phyloP scores from a whole-genome alignment of 2,888 invertebrate genomes.

The Pseudococcus viburni region DNA sequence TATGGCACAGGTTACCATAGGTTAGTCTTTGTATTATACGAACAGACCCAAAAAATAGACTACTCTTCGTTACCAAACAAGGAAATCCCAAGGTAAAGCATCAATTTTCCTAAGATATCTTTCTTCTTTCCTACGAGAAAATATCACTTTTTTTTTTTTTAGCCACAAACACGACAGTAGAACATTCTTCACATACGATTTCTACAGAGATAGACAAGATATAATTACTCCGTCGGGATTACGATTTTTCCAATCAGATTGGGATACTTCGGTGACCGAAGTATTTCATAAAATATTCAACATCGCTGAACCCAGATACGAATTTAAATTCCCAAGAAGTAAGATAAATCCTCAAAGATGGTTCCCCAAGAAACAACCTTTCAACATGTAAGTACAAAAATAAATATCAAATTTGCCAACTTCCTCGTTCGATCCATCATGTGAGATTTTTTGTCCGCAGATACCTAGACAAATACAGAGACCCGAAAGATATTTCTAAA shows the following conservation, averaged over 20 bases:
- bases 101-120: background rate
- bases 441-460: constrained; percentile 70
- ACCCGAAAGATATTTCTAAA: constrained; percentile 90
- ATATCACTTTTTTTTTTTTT: background rate
- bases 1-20: constrained; percentile 94
- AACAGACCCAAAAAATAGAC: constrained; percentile 84
- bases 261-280: constrained; percentile 86
- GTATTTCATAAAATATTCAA: constrained; percentile 85
- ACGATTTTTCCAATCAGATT: constrained; percentile 92
- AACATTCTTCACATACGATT: constrained; percentile 88
- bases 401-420: background rate
- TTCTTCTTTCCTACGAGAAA: background rate
- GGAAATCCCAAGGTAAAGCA: constrained; percentile 1
- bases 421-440: no score
- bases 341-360: constrained; percentile 84
- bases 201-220: constrained; percentile 88
- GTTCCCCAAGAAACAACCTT: constrained; percentile 86
- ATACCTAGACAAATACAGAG: constrained; percentile 94
- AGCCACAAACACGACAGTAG: constrained; percentile 73
- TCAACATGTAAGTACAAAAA: constrained; percentile 77
- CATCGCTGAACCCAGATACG: constrained; percentile 85
- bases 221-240: constrained; percentile 90
- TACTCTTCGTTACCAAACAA: constrained; percentile 71
- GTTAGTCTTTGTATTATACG: constrained; percentile 91
- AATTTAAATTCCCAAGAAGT: constrained; percentile 89